Base-by-base conservation (phyloP, 2,113 vertebrate species). In the Dromaius novaehollandiae region DNA sequence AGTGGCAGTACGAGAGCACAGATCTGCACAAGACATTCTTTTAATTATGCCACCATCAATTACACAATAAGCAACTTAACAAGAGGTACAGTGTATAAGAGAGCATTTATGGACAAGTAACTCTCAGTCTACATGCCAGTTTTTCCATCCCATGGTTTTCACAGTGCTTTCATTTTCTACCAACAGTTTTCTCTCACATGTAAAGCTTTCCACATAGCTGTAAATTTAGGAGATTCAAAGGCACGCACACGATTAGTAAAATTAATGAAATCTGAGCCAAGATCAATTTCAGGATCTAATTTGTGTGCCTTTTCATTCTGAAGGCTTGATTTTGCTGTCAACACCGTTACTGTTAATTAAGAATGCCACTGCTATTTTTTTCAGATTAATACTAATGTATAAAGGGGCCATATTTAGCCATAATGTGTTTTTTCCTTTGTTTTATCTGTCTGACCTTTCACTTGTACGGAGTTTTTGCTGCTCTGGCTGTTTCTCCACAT, bases 21-120 rank as follows among this genome's bases (percentile, higher is more conserved):
- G 38, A 69, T 32, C 44, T 11, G 38, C 69, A 70, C 63, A 24
- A n/a, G 60, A 51, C 18, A 36, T 46, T 60, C 73, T 26, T 56
- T 22, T 16, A n/a, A 50, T 50, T 20, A 17, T 0, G 5, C 17
- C 75, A 51, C 11, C 18, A 38, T 26, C 58, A 16, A 22, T 8
- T 30, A 28, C 60, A 18, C 18, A 7, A 11, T 3, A 6, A 1
- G 11, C 53, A 11, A 61, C 26, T 55, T 48, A 58, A n/a, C n/a
- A 21, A 42, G 46, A 66, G 32, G 60, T n/a, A 25, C 25, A 14
- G 63, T 0, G 8, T 1, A 1, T 13, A 65, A 1, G 2, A 34
- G 48, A 36, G 28, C 3, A 1, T 22, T 51, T 21, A 56, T 0
- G 2, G 40, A 2, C 9, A 44, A 34, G n/a, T 18, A 21, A 44